phyloP scores from a whole-genome alignment of 2,113 vertebrate genomes.

The Daboia siamensis region DNA sequence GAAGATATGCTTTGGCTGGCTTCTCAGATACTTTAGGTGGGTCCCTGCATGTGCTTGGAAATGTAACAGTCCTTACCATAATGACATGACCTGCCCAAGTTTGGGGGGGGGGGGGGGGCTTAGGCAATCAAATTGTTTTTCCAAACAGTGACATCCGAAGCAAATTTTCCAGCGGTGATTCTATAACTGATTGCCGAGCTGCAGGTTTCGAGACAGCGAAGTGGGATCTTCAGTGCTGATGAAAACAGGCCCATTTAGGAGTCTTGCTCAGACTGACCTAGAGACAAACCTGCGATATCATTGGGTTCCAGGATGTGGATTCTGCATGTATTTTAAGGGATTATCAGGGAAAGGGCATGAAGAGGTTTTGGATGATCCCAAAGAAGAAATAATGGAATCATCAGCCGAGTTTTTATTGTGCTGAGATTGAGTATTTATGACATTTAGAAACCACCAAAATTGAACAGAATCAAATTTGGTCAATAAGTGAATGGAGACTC shows the following conservation, averaged over 20 bases:
- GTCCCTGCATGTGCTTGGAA: neutral
- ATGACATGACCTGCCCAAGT: neutral
- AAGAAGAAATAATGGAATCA: neutral
- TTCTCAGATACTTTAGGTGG: neutral
- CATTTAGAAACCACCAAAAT: neutral
- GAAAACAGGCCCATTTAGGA: neutral
- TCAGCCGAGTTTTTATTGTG: neutral
- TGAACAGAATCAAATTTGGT: neutral
- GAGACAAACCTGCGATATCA: neutral
- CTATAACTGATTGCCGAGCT: fast-evolving
- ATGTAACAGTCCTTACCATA: neutral
- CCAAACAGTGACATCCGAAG: fast-evolving
- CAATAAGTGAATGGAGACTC: neutral
- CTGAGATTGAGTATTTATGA: neutral
- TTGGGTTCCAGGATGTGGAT: neutral
- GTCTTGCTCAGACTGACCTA: neutral
- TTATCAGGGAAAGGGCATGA: neutral
- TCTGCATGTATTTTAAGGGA: neutral
- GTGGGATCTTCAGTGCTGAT: neutral
- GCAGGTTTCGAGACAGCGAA: slow-evolving; percentile 14
- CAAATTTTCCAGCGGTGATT: neutral
- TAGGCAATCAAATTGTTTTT: neutral
- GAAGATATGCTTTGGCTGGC: neutral
- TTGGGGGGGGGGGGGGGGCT: fast-evolving
- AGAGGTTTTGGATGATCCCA: neutral